Conservation (phyloP, 2,888 invertebrate genomes). For the Leucophenga maculata region DNA sequence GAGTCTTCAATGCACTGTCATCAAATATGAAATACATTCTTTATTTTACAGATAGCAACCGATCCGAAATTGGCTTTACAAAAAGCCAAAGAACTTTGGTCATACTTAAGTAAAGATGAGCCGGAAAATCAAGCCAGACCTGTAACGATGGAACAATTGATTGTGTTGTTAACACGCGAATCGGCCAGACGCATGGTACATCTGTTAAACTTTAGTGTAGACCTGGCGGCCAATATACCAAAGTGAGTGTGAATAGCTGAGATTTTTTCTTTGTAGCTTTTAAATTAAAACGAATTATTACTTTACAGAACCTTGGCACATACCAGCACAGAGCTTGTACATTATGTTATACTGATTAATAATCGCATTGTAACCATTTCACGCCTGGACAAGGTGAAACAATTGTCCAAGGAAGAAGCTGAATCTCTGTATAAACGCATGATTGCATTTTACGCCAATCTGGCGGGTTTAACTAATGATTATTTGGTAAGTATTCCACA, state of each 20-base stretch:
- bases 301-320: slow-evolving; percentile 73
- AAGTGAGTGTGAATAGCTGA: slow-evolving; percentile 68
- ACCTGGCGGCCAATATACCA: slow-evolving; percentile 76
- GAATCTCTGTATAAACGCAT: slow-evolving; percentile 67
- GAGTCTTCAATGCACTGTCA: neutral
- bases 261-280: slow-evolving; percentile 10
- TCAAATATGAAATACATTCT: neutral
- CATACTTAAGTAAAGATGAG: slow-evolving; percentile 81
- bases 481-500: slow-evolving; percentile 62
- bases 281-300: slow-evolving; percentile 28
- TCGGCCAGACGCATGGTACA: slow-evolving; percentile 85
- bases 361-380: slow-evolving; percentile 79
- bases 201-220: slow-evolving; percentile 81
- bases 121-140: slow-evolving; percentile 90
- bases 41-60: slow-evolving; percentile 78
- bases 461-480: slow-evolving; percentile 62
- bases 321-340: slow-evolving; percentile 74
- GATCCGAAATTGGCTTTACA: slow-evolving; percentile 84
- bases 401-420: slow-evolving; percentile 74
- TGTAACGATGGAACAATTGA: slow-evolving; percentile 82
- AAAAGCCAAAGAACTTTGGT: slow-evolving; percentile 83
- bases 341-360: slow-evolving; percentile 76
- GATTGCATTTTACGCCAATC: slow-evolving; percentile 60
- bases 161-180: slow-evolving; percentile 84
- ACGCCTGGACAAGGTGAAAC: slow-evolving; percentile 76